A percentile compares a stretch with the other conserved stretches of the same genome.
Evolutionary conservation across 2,113 vertebrate genomes (phyloP).

Genomic region (Syngnathus scovelli): DNA sequence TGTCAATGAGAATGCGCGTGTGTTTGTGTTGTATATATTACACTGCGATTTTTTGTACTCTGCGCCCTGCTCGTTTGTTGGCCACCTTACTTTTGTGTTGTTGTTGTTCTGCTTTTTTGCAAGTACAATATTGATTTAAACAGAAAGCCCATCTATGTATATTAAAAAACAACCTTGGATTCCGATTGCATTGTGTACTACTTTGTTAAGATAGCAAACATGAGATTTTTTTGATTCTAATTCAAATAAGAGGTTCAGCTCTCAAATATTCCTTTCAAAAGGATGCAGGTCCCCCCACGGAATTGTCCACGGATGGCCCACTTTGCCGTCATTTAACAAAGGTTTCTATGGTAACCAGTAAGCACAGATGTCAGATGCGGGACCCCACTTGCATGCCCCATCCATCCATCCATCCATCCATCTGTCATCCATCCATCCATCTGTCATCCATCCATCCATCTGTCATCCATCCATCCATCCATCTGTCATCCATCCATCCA

Average conservation of each 20-base stretch:
- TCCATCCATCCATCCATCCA: too few species aligned
- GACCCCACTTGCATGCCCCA: background rate
- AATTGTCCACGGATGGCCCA: conserved; percentile 1
- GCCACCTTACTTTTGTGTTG: conserved; percentile 36
- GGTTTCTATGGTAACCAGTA: conserved; percentile 68
- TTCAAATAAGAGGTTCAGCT: background rate
- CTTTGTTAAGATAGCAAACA: too few species aligned
- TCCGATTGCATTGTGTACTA: background rate
- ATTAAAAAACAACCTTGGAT: conserved; percentile 18
- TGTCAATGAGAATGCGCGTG: conserved; percentile 42
- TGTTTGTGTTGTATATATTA: conserved; percentile 64
- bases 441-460: too few species aligned
- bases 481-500: too few species aligned
- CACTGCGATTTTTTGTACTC: conserved; percentile 71
- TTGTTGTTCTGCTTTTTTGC: conserved; percentile 33
- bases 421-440: too few species aligned
- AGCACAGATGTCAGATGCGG: conserved; percentile 40
- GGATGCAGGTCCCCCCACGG: background rate
- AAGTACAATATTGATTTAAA: conserved; percentile 47
- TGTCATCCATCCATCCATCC: too few species aligned
- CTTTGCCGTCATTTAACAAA: conserved; percentile 55
- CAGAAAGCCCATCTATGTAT: background rate
- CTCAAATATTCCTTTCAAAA: conserved; percentile 7
- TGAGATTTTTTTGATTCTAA: too few species aligned
- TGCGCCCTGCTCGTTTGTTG: conserved; percentile 53